A percentile compares a stretch with the other conserved stretches of the same genome.
Evolutionary conservation across 2,797 vertebrate genomes (phyloP).

Genomic region (Spondyliosoma cantharus): DNA sequence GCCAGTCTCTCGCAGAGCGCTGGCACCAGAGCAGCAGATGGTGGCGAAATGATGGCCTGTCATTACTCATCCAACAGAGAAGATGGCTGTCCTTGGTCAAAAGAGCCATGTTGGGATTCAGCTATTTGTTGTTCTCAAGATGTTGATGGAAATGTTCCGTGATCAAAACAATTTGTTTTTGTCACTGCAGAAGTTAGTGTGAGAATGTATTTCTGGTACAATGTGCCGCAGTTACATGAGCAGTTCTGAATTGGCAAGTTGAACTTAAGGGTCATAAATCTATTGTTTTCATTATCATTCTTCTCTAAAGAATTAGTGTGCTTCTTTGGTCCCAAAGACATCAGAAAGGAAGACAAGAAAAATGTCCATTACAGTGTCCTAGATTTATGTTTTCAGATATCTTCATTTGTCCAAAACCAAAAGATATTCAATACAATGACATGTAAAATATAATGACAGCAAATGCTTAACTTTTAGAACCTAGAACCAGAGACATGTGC

Average conservation of each 20-base stretch:
- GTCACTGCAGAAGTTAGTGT: not conserved
- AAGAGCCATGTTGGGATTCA: conserved; percentile 23
- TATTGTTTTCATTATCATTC: not conserved
- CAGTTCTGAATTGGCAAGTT: not conserved
- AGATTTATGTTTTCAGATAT: no score
- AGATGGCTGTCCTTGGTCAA: conserved; percentile 48
- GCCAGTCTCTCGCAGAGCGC: conserved; percentile 61
- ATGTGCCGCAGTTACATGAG: not conserved
- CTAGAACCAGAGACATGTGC: no score
- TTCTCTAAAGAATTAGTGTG: no score
- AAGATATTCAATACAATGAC: not conserved
- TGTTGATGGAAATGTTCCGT: conserved; percentile 8
- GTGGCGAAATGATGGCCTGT: conserved; percentile 67
- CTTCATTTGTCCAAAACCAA: not conserved
- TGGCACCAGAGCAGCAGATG: conserved; percentile 76
- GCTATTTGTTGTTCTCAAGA: conserved; percentile 12
- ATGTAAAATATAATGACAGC: no score
- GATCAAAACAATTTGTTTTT: not conserved
- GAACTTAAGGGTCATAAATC: not conserved
- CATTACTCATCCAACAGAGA: conserved; percentile 68
- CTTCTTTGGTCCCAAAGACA: not conserved
- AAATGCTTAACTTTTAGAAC: no score
- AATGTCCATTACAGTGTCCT: not conserved
- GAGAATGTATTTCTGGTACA: not conserved
- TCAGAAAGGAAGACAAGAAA: no score